Evolutionary conservation across 2,113 vertebrate species (phyloP), one percentile per base, ranked within the genome.

Genomic region (Rhabdomys dilectus): DNA sequence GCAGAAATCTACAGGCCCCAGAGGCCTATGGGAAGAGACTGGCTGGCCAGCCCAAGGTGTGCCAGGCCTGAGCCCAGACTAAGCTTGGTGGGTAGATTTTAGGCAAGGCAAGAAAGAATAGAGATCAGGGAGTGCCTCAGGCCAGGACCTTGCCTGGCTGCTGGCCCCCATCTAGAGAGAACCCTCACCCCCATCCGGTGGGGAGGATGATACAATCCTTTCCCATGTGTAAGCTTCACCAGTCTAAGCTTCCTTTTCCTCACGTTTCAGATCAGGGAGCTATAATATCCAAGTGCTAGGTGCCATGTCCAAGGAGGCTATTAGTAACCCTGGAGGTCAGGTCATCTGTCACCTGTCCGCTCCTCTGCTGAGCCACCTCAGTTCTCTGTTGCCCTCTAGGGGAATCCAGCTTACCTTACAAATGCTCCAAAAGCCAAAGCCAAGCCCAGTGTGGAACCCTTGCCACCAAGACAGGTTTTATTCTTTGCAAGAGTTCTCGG

Each of bases 371-470:
- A 85, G 88, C 72, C 80, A 3, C 94, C 85, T 96, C 31, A 29
- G 94, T n/a, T 88, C 93, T 95, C 95, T 92, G 91, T 93, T 95
- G 95, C 96, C 96, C 93, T 96, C 92, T 93, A 91, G 93, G 94
- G 96, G 96, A 73, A 34, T 48, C n/a, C 5, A 2, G 73, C 89
- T 96, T 81, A 91, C 84, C 94, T 93, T 95, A 56, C 94, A 95
- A 36, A 95, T 11, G 91, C 53, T 72, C n/a, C 66, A 70, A 29
- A n/a, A 42, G 2, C 26, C 42, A 0, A 1, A 0, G 13, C 26
- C 42, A 62, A 53, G 58, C 56, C 3, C 0, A 1, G 13, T 0
- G 10, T 15, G 21, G 53, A 34, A 7, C 31, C 1, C 21, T 3
- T 26, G 17, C 42, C 17, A 0, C 0, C 0, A 53, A 53, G 53